These are phyloP conservation scores for Cyclophora albipunctata DNA, from an alignment of 2,888 invertebrate genomes.

Conservation along the genomic window DNA sequence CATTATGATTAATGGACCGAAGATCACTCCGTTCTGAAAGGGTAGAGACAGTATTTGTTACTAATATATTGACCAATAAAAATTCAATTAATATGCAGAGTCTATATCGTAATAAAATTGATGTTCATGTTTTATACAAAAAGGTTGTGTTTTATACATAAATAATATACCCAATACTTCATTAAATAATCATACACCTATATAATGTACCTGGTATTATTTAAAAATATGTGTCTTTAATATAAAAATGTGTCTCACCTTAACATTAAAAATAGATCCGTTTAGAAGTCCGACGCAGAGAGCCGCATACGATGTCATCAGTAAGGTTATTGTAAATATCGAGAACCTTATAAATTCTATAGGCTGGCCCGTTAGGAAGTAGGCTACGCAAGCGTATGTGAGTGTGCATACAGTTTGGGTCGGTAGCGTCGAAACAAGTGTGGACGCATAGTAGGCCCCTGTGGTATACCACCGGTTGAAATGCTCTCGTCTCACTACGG, in stretches of 20 bases:
- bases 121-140: too few species aligned
- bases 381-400: constrained; percentile 85
- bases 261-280: constrained; percentile 86
- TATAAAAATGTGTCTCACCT: constrained; percentile 65
- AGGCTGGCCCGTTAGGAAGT: constrained; percentile 91
- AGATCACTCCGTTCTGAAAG: constrained; percentile 88
- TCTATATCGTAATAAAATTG: too few species aligned
- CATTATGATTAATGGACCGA: constrained; percentile 90
- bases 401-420: constrained; percentile 85
- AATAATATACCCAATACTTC: too few species aligned
- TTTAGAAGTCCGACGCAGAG: constrained; percentile 90
- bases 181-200: too few species aligned
- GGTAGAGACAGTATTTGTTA: constrained; percentile 11
- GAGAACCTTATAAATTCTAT: constrained; percentile 82
- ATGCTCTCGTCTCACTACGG: constrained; percentile 86
- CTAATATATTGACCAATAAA: too few species aligned
- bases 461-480: constrained; percentile 94
- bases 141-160: too few species aligned
- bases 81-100: too few species aligned
- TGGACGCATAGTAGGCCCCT: constrained; percentile 86
- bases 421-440: constrained; percentile 87
- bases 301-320: constrained; percentile 87
- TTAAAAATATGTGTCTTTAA: too few species aligned
- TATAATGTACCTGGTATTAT: too few species aligned
- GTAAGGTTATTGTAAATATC: constrained; percentile 81